phyloP scores from a whole-genome alignment of 2,113 vertebrate species.

The Lethenteron camtschaticum region DNA sequence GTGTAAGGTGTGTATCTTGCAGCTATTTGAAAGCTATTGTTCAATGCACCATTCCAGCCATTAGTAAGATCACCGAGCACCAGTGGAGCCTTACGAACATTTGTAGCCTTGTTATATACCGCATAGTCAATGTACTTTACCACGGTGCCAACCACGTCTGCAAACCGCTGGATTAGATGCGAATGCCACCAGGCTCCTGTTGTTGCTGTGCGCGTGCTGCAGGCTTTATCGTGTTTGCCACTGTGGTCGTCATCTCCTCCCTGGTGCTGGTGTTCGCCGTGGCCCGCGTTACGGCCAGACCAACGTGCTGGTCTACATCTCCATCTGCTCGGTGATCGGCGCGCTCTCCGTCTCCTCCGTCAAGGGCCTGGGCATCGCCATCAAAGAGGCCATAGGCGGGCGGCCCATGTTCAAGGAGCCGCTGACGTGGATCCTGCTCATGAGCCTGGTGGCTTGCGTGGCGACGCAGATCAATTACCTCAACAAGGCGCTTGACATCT shows the following conservation, averaged over 20 bases:
- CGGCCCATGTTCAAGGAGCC: slow-evolving; percentile 36
- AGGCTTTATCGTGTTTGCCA: slow-evolving; percentile 33
- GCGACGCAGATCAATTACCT: slow-evolving; percentile 96
- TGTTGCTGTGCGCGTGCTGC: slow-evolving; percentile 7
- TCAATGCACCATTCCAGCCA: too few species aligned
- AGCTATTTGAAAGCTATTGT: too few species aligned
- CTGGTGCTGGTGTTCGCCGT: slow-evolving; percentile 25
- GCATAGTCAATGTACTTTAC: too few species aligned
- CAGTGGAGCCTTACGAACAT: too few species aligned
- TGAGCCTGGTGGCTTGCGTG: slow-evolving; percentile 61
- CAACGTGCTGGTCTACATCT: slow-evolving; percentile 34
- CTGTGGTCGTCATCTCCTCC: slow-evolving; percentile 16
- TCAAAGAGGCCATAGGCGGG: slow-evolving; percentile 23
- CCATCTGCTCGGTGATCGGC: slow-evolving; percentile 38
- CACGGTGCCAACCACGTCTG: too few species aligned
- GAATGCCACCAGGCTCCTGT: too few species aligned
- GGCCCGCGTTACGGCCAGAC: slow-evolving; percentile 29
- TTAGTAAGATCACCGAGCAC: too few species aligned
- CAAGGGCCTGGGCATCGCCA: slow-evolving; percentile 39
- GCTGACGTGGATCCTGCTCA: slow-evolving; percentile 52
- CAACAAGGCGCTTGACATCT: slow-evolving; percentile 93
- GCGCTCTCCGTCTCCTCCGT: slow-evolving; percentile 43
- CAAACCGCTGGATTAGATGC: too few species aligned
- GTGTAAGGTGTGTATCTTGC: too few species aligned
- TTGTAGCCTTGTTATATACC: too few species aligned